phyloP scores from a whole-genome alignment of 2,888 invertebrate genomes.

The Argynnis bischoffii region DNA sequence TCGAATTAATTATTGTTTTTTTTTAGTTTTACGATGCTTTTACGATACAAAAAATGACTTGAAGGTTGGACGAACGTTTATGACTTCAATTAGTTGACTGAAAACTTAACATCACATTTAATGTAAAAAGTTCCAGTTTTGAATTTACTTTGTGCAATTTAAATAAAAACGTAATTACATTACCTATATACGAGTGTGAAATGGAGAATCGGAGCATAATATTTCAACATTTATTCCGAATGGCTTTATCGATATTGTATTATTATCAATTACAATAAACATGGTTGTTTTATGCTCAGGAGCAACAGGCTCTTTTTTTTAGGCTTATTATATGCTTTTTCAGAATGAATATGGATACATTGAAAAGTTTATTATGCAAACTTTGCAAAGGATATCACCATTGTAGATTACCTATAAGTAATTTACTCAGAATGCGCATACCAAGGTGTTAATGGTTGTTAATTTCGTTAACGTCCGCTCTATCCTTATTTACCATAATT shows the following conservation, averaged over 20 bases:
- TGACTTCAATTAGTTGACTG: slow-evolving; percentile 9
- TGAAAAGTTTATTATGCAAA: not conserved
- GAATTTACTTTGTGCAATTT: slow-evolving; percentile 11
- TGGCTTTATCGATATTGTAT: not conserved
- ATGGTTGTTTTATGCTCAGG: not conserved
- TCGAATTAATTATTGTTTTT: slow-evolving; percentile 13
- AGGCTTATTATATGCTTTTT: not conserved
- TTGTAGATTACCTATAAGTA: slow-evolving; percentile 21
- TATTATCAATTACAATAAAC: not conserved
- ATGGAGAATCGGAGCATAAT: not conserved
- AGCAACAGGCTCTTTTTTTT: not conserved
- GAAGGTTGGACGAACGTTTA: slow-evolving; percentile 20
- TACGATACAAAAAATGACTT: slow-evolving; percentile 15
- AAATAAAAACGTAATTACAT: slow-evolving; percentile 5
- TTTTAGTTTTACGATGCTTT: slow-evolving; percentile 20
- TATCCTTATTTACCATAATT: slow-evolving; percentile 31
- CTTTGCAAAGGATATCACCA: slow-evolving; percentile 8
- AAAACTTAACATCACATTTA: slow-evolving; percentile 17
- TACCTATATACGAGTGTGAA: not conserved
- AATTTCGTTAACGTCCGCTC: slow-evolving; percentile 27
- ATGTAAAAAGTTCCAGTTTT: slow-evolving; percentile 9
- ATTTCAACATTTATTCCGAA: not conserved
- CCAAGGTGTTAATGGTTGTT: slow-evolving; percentile 28
- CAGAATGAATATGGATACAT: not conserved
- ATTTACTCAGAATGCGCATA: slow-evolving; percentile 25